phyloP scores from a whole-genome alignment of 2,797 vertebrate genomes.

The Benthosema pterotum region DNA sequence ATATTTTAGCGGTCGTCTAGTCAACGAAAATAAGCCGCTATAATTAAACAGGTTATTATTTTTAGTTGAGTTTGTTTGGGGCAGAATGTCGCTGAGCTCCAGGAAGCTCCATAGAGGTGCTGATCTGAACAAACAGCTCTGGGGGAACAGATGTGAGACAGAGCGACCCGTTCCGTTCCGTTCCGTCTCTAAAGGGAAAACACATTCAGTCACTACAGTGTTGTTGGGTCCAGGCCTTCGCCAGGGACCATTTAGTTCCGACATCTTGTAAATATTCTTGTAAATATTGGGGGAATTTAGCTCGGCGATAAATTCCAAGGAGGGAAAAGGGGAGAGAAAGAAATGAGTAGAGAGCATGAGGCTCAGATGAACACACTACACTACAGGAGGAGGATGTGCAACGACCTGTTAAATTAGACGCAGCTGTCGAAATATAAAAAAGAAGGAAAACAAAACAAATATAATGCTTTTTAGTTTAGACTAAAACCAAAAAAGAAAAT shows the following conservation, averaged over 20 bases:
- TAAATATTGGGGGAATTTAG: conserved; percentile 82
- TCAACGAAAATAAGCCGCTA: conserved; percentile 10
- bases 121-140: conserved; percentile 70
- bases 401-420: conserved; percentile 87
- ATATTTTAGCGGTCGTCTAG: not conserved
- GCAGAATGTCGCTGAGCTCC: conserved; percentile 45
- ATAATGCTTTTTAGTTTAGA: conserved; percentile 65
- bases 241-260: conserved; percentile 83
- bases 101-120: conserved; percentile 68
- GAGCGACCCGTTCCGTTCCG: conserved; percentile 11
- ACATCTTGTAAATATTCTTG: conserved; percentile 86
- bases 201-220: conserved; percentile 49
- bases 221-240: conserved; percentile 51
- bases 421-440: conserved; percentile 82
- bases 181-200: conserved; percentile 69
- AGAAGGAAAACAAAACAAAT: conserved; percentile 46
- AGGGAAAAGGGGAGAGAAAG: conserved; percentile 42
- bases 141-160: conserved; percentile 69
- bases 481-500: conserved; percentile 51
- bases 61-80: conserved; percentile 56
- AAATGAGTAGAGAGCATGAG: conserved; percentile 50
- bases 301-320: conserved; percentile 66
- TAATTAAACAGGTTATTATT: conserved; percentile 46
- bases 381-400: conserved; percentile 88
- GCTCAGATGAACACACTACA: conserved; percentile 80